phyloP scores from a whole-genome alignment of 1,140 invertebrate species.

The Habropoda laboriosa region DNA sequence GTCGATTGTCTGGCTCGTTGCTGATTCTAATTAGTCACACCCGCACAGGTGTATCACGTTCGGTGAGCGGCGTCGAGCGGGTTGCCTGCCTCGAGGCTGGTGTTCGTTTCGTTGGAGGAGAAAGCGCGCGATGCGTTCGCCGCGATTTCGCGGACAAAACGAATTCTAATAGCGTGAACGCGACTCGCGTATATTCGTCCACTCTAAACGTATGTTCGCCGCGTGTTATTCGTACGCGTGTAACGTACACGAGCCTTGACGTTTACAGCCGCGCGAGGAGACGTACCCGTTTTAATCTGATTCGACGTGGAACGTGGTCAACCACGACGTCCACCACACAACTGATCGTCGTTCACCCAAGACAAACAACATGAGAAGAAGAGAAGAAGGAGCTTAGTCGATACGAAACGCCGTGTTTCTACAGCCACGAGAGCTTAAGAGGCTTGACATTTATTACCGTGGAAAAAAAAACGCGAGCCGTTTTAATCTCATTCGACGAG shows the following conservation, averaged over 20 bases:
- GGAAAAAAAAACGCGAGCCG: not conserved
- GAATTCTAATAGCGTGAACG: conserved; percentile 41
- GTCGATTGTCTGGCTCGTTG: conserved; percentile 43
- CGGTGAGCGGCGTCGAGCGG: conserved; percentile 44
- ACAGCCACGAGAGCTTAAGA: not conserved
- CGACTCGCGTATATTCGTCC: not conserved
- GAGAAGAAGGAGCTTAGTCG: not conserved
- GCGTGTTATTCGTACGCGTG: not conserved
- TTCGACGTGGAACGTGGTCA: not conserved
- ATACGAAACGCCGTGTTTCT: not conserved
- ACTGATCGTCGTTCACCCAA: not conserved
- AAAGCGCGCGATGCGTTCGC: conserved; percentile 49
- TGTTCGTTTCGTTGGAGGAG: conserved; percentile 27
- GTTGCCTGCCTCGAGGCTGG: conserved; percentile 62
- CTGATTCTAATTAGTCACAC: conserved; percentile 60
- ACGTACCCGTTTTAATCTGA: conserved; percentile 28
- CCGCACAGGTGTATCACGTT: conserved; percentile 67
- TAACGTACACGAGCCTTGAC: not conserved
- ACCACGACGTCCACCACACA: too few relatives aligned
- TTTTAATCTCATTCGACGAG: conserved; percentile 24
- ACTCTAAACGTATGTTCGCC: not conserved
- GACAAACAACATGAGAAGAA: not conserved
- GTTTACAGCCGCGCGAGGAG: conserved; percentile 21
- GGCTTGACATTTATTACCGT: conserved; percentile 13
- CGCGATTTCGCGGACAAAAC: conserved; percentile 58